Conservation (phyloP, 2,113 vertebrate genomes). For the Oxyura jamaicensis region DNA sequence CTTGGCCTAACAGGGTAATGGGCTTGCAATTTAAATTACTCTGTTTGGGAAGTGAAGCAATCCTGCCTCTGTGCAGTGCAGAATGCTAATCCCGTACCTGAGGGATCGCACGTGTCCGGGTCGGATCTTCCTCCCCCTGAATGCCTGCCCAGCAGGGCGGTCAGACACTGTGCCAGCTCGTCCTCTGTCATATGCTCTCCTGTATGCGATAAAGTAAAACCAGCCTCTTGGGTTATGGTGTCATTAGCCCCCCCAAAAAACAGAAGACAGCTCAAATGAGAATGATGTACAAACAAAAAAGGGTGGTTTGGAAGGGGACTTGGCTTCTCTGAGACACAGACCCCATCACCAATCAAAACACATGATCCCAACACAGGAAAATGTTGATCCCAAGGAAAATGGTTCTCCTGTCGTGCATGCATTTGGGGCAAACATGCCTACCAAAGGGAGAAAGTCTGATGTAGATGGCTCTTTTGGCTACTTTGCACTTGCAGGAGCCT, state of each 20-base stretch:
- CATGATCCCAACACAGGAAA: rapidly evolving
- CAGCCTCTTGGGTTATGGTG: background rate
- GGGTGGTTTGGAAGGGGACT: background rate
- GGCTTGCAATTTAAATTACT: conserved; percentile 23
- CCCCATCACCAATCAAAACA: rapidly evolving
- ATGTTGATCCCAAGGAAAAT: background rate
- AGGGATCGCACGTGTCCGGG: background rate
- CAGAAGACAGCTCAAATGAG: background rate
- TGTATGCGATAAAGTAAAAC: conserved; percentile 11
- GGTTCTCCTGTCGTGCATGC: background rate
- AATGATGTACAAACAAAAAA: background rate
- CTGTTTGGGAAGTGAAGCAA: background rate
- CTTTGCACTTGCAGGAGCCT: background rate
- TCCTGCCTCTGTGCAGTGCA: background rate
- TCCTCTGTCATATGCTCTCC: conserved; percentile 91
- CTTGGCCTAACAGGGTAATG: conserved; percentile 10
- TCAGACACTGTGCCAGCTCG: conserved; percentile 84
- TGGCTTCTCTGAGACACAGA: background rate
- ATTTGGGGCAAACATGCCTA: background rate
- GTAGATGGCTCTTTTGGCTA: background rate
- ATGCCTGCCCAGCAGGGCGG: conserved; percentile 76
- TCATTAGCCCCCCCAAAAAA: background rate
- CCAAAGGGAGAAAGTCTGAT: background rate
- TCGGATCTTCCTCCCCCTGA: conserved; percentile 68
- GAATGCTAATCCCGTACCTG: conserved; percentile 66